A percentile compares a stretch with the other conserved stretches of the same genome.
phyloP scores from a whole-genome alignment of 1,140 invertebrate genomes.

The Hermetia illucens region DNA sequence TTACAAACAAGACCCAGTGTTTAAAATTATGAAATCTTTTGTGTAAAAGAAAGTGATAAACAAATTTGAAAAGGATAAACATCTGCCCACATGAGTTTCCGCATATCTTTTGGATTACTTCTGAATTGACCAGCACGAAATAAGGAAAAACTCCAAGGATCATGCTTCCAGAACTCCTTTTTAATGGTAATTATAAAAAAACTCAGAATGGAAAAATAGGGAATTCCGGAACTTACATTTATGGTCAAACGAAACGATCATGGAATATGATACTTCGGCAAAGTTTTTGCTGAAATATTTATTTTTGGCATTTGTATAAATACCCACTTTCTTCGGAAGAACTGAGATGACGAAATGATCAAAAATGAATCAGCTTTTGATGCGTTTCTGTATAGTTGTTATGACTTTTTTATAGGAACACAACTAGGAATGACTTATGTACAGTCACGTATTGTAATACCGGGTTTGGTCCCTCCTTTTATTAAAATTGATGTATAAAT shows the following conservation, averaged over 20 bases:
- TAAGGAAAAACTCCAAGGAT: constrained; percentile 2
- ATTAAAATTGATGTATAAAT: too few relatives aligned
- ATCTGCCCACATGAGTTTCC: background rate
- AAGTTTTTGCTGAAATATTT: constrained; percentile 1
- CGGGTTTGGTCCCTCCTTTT: too few relatives aligned
- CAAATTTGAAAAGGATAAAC: constrained; percentile 3
- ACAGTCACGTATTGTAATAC: too few relatives aligned
- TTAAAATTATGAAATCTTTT: background rate
- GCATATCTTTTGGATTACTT: background rate
- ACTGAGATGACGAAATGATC: constrained; percentile 3
- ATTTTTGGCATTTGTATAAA: background rate
- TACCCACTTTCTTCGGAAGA: background rate
- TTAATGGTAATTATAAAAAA: constrained; percentile 8
- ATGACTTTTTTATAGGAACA: too few relatives aligned
- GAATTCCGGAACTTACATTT: background rate
- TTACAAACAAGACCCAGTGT: constrained; percentile 1
- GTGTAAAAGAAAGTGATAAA: background rate
- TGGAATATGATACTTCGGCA: too few relatives aligned
- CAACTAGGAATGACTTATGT: too few relatives aligned
- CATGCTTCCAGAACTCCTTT: constrained; percentile 8
- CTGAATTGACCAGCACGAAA: too few relatives aligned
- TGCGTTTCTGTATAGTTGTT: too few relatives aligned
- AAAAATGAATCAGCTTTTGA: constrained; percentile 10
- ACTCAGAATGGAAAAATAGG: background rate
- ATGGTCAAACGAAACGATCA: background rate